Conservation (phyloP, 2,113 vertebrate species). For the Erpornis zantholeuca region DNA sequence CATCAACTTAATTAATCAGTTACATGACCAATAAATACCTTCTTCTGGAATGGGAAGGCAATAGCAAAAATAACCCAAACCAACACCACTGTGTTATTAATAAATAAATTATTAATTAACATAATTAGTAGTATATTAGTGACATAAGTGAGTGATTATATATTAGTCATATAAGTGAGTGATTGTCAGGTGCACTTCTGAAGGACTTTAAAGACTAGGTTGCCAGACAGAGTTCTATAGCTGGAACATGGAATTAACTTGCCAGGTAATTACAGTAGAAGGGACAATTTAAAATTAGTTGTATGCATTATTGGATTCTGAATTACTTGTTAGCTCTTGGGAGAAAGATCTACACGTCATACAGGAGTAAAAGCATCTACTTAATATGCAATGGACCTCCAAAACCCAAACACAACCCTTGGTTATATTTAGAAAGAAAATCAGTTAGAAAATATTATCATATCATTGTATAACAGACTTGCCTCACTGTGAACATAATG, state of each 20-base stretch:
- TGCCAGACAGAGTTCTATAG: not conserved
- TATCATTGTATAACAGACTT: not conserved
- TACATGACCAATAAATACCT: not conserved
- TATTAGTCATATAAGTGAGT: not conserved
- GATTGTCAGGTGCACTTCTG: not conserved
- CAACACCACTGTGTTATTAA: not conserved
- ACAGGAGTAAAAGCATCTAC: not conserved
- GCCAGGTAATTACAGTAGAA: conserved; percentile 20
- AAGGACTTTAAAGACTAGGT: not conserved
- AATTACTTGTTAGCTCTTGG: not conserved
- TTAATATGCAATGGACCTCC: not conserved
- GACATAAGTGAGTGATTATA: not conserved
- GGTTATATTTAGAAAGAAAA: not conserved
- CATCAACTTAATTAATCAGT: too few relatives aligned
- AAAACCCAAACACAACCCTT: not conserved
- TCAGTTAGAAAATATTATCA: not conserved
- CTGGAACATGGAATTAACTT: conserved; percentile 15
- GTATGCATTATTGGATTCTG: conserved; percentile 21
- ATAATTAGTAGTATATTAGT: not conserved
- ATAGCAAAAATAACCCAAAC: not conserved
- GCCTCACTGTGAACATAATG: not conserved
- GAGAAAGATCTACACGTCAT: not conserved
- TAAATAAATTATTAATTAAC: not conserved
- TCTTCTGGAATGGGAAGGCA: not conserved
- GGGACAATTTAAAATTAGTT: conserved; percentile 8